Conservation (phyloP, 1,140 invertebrate species). For the Streblospio benedicti region DNA sequence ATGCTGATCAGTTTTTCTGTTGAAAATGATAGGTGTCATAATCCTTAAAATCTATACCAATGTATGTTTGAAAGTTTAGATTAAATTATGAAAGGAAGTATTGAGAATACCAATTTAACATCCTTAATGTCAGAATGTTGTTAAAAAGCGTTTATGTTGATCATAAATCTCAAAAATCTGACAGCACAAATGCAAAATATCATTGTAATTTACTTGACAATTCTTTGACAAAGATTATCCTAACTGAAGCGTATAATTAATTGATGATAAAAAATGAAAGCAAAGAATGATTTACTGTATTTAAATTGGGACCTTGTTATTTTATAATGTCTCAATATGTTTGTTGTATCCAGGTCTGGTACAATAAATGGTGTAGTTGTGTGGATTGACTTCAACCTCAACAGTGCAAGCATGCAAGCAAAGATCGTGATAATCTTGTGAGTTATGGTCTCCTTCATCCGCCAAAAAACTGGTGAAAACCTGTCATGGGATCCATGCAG, state of each 20-base stretch:
- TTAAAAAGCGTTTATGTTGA: neutral
- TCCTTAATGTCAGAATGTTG: neutral
- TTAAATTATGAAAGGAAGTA: neutral
- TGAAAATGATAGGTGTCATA: slow-evolving; percentile 8
- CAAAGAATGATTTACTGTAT: neutral
- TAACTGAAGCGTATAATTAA: neutral
- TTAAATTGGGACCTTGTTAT: neutral
- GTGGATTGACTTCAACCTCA: slow-evolving; percentile 74
- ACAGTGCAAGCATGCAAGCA: slow-evolving; percentile 43
- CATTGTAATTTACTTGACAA: neutral
- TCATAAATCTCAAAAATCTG: neutral
- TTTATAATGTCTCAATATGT: neutral
- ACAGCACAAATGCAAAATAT: neutral
- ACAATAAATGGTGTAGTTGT: slow-evolving; percentile 51
- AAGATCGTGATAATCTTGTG: too few species aligned
- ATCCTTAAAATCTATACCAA: neutral
- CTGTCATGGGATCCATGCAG: slow-evolving; percentile 71
- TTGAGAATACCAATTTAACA: neutral
- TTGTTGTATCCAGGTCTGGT: slow-evolving; percentile 34
- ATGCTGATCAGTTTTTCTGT: too few species aligned
- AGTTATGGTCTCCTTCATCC: slow-evolving; percentile 43
- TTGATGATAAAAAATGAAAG: neutral
- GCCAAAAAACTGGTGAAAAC: slow-evolving; percentile 51
- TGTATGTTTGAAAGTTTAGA: neutral
- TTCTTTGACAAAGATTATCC: neutral